Evolutionary conservation across 2,797 vertebrate genomes (phyloP).

Genomic region (Triplophysa bombifrons): DNA sequence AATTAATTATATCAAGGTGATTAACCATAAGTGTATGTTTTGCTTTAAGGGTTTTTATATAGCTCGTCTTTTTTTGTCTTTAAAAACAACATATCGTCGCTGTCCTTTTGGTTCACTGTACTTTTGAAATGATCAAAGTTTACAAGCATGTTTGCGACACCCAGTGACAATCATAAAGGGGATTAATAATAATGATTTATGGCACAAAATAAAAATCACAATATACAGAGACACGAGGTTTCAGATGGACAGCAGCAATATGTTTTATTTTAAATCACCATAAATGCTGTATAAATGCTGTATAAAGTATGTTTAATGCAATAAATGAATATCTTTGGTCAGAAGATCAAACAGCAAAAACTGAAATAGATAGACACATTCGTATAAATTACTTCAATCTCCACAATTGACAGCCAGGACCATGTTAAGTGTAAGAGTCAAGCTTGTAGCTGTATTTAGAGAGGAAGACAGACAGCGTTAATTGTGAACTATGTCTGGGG

Average conservation of each 20-base stretch:
- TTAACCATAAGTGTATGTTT: background rate
- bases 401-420: conserved; percentile 25
- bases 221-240: too few relatives aligned
- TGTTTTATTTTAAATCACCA: background rate
- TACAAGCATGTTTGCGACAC: too few relatives aligned
- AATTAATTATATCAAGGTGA: conserved; percentile 7
- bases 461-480: conserved; percentile 67
- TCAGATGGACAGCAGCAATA: too few relatives aligned
- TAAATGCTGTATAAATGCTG: too few relatives aligned
- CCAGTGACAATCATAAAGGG: too few relatives aligned
- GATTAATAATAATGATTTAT: too few relatives aligned
- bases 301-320: background rate
- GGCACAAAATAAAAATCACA: too few relatives aligned
- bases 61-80: background rate
- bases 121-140: too few relatives aligned
- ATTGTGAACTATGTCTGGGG: conserved; percentile 64
- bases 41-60: background rate
- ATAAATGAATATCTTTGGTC: background rate
- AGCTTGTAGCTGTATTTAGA: conserved; percentile 56
- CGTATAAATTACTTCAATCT: conserved; percentile 48
- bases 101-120: too few relatives aligned
- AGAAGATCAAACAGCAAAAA: conserved; percentile 30
- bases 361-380: conserved; percentile 40
- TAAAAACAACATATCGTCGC: background rate
- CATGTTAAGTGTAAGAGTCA: conserved; percentile 23